Evolutionary conservation across 1,140 invertebrate species (phyloP), one percentile per base, ranked within the genome.

Genomic region (Apis dorsata): DNA sequence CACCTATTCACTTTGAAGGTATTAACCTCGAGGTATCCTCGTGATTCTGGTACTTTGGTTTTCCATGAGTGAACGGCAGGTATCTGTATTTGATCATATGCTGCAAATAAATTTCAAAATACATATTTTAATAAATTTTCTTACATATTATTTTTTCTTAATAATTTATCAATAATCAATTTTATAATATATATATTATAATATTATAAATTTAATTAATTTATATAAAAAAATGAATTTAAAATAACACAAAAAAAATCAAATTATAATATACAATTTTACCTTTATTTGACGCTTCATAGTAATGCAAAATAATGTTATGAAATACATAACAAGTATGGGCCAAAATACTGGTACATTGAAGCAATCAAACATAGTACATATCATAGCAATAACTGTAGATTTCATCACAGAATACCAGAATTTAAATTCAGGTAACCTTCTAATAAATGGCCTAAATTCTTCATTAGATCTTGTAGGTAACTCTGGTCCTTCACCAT

Each of bases 261-360:
- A 49, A 60, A 19, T 11, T 28, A 59, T 24, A 0, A 65, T 72
- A 19, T 21, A 19, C 21, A 34, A 85, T 3, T 94, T 95, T 95
- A 99, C 98, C 96, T 97, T 99, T 90, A 99, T 99, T 96, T 99
- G 99, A 92, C 98, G 96, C 94, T 99, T 99, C 99, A 99, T 99
- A 71, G 99, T 99, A 89, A 99, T 98, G 94, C 98, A 98, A 93
- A 99, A 98, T 84, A 99, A 94, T 62, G 99, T 99, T 91, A 99
- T 98, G 94, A 99, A 99, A 94, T 99, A 99, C 97, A 99, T 98
- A 81, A 99, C 98, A 91, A 99, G 95, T 88, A 99, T 99, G 69
- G 99, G 99, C 99, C 99, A 99, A 94, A 99, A 99, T 89, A 99
- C 99, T 91, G 99, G 99, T 92, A 99, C 97, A 95, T 99, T 99